Conservation (phyloP, 2,113 vertebrate genomes). For the Cnemophilus loriae region DNA sequence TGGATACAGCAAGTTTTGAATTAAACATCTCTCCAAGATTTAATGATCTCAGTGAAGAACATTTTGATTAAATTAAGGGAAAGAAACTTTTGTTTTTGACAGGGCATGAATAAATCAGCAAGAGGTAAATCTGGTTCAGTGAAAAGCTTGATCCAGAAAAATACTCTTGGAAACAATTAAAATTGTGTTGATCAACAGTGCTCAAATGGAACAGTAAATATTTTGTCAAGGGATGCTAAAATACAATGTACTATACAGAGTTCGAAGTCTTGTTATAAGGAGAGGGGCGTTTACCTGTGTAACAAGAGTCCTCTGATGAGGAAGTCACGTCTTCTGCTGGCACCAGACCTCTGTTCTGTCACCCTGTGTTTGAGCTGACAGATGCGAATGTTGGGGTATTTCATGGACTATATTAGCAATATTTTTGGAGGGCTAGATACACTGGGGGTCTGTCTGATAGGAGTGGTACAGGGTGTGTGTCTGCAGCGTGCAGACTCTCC, state of each 20-base stretch:
- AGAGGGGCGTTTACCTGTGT: not conserved
- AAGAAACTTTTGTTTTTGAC: slow-evolving; percentile 59
- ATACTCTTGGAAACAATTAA: not conserved
- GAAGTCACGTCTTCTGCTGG: not conserved
- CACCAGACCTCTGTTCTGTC: not conserved
- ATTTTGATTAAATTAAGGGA: slow-evolving; percentile 71
- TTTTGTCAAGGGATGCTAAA: not conserved
- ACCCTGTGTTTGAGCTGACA: not conserved
- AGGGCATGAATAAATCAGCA: slow-evolving; percentile 36
- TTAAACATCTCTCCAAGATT: slow-evolving; percentile 69
- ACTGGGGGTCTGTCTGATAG: not conserved
- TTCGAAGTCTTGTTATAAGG: not conserved
- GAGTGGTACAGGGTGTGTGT: not conserved
- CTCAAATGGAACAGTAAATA: not conserved
- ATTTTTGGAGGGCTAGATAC: not conserved
- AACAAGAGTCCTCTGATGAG: not conserved
- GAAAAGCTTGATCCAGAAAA: not conserved
- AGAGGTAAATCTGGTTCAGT: not conserved
- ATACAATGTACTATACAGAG: not conserved
- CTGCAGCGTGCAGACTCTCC: not conserved
- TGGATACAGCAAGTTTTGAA: slow-evolving; percentile 68
- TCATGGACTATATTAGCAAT: not conserved
- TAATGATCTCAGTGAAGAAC: slow-evolving; percentile 70
- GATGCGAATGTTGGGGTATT: not conserved
- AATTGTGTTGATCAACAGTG: not conserved